These are phyloP conservation scores for Strigamia maritima DNA, from an alignment of 2,888 invertebrate genomes.

Conservation along the genomic window DNA sequence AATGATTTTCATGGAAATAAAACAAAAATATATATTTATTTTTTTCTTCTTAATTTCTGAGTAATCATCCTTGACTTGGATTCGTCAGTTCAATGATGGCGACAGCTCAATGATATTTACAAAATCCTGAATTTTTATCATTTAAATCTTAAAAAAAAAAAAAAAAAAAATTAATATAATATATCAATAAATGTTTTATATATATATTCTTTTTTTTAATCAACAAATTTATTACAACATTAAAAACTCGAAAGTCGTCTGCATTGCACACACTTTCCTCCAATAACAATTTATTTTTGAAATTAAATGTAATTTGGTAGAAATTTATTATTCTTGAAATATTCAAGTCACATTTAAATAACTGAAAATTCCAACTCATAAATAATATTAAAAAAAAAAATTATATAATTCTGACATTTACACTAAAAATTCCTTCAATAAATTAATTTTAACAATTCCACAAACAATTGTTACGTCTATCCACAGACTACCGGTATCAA, in stretches of 20 bases:
- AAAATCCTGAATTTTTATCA: too few relatives aligned
- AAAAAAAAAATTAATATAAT: background rate
- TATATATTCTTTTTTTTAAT: background rate
- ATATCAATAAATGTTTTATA: too few relatives aligned
- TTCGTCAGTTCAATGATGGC: background rate
- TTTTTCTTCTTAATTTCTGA: background rate
- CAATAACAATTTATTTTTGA: background rate
- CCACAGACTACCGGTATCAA: too few relatives aligned
- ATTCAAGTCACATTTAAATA: background rate
- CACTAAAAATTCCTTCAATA: too few relatives aligned
- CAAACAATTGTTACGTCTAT: too few relatives aligned
- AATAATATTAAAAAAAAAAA: too few relatives aligned
- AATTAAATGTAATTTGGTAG: too few relatives aligned
- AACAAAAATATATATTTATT: background rate
- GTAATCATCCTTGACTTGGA: background rate
- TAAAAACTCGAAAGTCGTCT: background rate
- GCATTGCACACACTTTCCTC: background rate
- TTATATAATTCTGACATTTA: too few relatives aligned
- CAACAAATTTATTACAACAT: background rate
- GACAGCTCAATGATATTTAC: background rate
- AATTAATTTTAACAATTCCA: too few relatives aligned
- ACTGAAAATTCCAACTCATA: too few relatives aligned
- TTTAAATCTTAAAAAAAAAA: too few relatives aligned
- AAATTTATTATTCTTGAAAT: background rate
- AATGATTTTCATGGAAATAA: background rate